phyloP scores from a whole-genome alignment of 2,113 vertebrate species.

The Hassar affinis region DNA sequence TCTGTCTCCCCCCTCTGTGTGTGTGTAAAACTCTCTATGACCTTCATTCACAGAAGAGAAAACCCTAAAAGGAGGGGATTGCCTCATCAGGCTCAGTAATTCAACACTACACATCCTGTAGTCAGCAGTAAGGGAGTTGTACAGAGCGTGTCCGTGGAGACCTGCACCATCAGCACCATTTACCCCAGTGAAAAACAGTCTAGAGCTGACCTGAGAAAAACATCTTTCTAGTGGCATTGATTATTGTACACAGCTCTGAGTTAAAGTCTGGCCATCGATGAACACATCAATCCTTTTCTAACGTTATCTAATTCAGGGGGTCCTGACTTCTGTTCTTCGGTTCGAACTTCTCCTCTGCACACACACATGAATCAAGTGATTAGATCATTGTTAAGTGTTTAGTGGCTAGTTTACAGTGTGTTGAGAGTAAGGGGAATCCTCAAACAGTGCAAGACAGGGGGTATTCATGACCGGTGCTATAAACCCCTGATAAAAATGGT shows the following conservation, averaged over 20 bases:
- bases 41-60: background rate
- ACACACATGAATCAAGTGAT: background rate
- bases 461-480: background rate
- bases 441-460: background rate
- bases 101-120: constrained; percentile 18
- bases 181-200: background rate
- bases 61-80: background rate
- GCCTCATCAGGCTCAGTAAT: constrained; percentile 31
- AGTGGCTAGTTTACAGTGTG: background rate
- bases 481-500: background rate
- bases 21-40: background rate
- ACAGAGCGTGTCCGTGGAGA: background rate
- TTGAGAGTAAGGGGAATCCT: background rate
- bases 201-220: background rate
- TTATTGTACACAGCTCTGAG: background rate
- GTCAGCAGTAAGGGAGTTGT: constrained; percentile 37
- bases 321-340: background rate
- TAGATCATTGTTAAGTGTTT: background rate
- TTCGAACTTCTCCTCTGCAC: background rate
- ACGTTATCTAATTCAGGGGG: background rate
- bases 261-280: background rate
- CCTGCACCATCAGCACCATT: constrained; percentile 29
- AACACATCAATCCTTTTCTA: background rate
- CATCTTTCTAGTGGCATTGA: background rate
- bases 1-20: background rate